Evolutionary conservation across 2,888 invertebrate genomes (phyloP).

Genomic region (Brenthis ino): DNA sequence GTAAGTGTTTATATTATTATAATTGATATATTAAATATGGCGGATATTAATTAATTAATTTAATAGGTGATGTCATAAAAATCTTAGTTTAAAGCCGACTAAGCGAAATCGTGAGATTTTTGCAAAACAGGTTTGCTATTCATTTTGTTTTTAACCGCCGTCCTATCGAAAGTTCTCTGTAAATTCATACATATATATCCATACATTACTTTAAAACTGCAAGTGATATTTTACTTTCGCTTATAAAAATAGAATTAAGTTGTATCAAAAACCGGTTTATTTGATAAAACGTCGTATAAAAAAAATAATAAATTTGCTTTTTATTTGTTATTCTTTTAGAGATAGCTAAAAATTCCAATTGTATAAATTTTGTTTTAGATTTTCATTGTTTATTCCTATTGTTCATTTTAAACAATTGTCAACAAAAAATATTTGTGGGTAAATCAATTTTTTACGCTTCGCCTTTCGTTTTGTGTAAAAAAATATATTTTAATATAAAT

Average conservation of each 20-base stretch:
- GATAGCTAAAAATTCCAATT: too few relatives aligned
- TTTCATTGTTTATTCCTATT: too few relatives aligned
- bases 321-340: too few relatives aligned
- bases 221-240: conserved; percentile 4
- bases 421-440: too few relatives aligned
- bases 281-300: too few relatives aligned
- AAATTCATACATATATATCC: conserved; percentile 6
- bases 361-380: too few relatives aligned
- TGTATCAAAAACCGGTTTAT: conserved; percentile 1
- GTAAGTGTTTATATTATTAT: conserved; percentile 46
- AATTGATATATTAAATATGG: conserved; percentile 31
- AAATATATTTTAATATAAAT: too few relatives aligned
- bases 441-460: too few relatives aligned
- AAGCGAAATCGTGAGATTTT: conserved; percentile 69
- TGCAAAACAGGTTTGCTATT: conserved; percentile 56
- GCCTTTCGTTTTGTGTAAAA: too few relatives aligned
- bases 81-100: conserved; percentile 52
- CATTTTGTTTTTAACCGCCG: conserved; percentile 50
- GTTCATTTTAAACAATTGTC: too few relatives aligned
- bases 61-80: conserved; percentile 33
- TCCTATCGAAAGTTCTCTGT: conserved; percentile 51
- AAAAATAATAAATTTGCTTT: too few relatives aligned
- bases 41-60: neutral
- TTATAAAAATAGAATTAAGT: conserved; percentile 1
- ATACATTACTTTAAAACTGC: conserved; percentile 8